phyloP scores from a whole-genome alignment of 2,888 invertebrate genomes.

The Homarus gammarus region DNA sequence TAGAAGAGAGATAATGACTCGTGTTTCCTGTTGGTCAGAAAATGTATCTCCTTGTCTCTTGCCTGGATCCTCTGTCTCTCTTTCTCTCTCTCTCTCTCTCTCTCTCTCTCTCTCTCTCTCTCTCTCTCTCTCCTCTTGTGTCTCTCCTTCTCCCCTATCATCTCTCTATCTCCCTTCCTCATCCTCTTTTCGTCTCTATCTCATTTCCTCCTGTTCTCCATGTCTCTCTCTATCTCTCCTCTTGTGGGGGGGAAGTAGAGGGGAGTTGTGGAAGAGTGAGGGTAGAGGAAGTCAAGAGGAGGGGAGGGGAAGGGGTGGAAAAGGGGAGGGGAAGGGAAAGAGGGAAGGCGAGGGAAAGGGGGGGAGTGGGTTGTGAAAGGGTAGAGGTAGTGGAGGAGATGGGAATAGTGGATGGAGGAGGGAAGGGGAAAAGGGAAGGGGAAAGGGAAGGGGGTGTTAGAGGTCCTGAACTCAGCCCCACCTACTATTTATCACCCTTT shows the following conservation, averaged over 20 bases:
- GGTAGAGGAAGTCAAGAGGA: too few relatives aligned
- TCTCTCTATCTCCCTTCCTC: constrained; percentile 40
- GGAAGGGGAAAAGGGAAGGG: too few relatives aligned
- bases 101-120: constrained; percentile 44
- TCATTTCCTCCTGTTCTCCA: too few relatives aligned
- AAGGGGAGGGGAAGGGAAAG: constrained; percentile 1
- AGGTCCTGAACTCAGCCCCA: neutral
- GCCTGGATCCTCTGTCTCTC: too few relatives aligned
- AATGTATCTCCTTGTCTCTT: constrained; percentile 23
- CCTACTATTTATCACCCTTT: too few relatives aligned
- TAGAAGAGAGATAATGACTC: constrained; percentile 26
- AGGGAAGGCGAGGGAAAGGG: neutral
- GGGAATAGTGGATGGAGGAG: neutral
- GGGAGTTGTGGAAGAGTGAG: too few relatives aligned
- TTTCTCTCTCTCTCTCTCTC: constrained; percentile 2
- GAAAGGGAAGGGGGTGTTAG: neutral
- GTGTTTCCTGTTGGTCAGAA: constrained; percentile 14
- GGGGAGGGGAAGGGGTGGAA: too few relatives aligned
- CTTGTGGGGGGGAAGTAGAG: too few relatives aligned
- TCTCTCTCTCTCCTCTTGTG: constrained; percentile 43
- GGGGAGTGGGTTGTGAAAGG: neutral
- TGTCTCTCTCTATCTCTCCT: too few relatives aligned
- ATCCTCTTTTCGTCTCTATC: too few relatives aligned
- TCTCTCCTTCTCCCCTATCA: too few relatives aligned
- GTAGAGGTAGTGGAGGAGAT: neutral